Percentiles rank a stretch among this genome's conserved stretches.
phyloP scores from a whole-genome alignment of 2,113 vertebrate species.

The Vidua macroura region DNA sequence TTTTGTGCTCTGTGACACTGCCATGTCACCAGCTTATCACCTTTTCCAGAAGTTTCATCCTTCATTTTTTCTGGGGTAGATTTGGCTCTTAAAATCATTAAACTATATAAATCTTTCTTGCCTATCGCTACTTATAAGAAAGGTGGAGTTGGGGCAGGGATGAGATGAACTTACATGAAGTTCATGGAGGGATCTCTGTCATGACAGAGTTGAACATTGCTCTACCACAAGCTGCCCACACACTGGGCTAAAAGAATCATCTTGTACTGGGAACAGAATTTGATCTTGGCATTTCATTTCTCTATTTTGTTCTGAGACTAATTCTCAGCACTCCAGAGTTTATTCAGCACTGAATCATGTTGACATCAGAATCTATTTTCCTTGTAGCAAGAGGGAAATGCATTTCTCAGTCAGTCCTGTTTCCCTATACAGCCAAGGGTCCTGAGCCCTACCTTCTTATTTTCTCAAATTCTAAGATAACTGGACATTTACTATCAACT shows the following conservation, averaged over 20 bases:
- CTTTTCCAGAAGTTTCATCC: neutral
- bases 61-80: neutral
- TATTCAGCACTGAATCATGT: neutral
- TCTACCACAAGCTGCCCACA: neutral
- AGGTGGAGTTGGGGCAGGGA: neutral
- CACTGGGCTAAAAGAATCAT: neutral
- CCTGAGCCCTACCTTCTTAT: neutral
- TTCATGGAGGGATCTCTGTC: neutral
- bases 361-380: neutral
- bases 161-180: neutral
- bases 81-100: neutral
- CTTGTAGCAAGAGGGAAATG: neutral
- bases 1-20: neutral
- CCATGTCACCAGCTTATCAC: neutral
- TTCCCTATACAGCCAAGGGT: neutral
- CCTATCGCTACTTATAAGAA: neutral
- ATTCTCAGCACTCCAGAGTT: neutral
- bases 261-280: neutral
- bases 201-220: neutral
- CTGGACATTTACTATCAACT: neutral
- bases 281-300: neutral
- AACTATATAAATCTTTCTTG: neutral
- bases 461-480: neutral
- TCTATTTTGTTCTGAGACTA: neutral
- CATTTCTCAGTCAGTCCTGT: neutral